Percentiles rank a stretch among this genome's conserved stretches.
phyloP scores from a whole-genome alignment of 1,140 invertebrate genomes.

The Danaus plexippus region DNA sequence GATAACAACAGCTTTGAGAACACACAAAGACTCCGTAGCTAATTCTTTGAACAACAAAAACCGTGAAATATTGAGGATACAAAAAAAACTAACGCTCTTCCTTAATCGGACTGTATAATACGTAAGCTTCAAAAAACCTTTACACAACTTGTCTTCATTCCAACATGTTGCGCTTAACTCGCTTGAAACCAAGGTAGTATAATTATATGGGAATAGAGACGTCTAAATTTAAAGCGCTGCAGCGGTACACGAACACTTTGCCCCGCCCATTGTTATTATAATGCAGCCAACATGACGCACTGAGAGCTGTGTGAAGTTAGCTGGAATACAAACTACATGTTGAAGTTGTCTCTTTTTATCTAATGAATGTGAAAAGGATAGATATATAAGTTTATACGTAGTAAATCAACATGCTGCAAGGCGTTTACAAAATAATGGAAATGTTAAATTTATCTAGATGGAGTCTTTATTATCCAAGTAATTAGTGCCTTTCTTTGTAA shows the following conservation, averaged over 20 bases:
- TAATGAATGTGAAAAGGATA: conserved; percentile 24
- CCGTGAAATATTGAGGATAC: conserved; percentile 20
- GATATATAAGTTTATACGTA: conserved; percentile 14
- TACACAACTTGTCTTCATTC: conserved; percentile 44
- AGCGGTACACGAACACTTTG: conserved; percentile 23
- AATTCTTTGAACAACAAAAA: too few relatives aligned
- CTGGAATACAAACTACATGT: conserved; percentile 24
- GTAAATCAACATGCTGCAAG: conserved; percentile 17
- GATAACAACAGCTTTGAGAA: neutral
- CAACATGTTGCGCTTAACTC: conserved; percentile 22
- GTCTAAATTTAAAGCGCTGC: conserved; percentile 10
- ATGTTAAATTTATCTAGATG: too few relatives aligned
- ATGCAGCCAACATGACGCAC: conserved; percentile 65
- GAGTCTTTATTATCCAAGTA: too few relatives aligned
- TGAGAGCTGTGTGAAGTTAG: conserved; percentile 45
- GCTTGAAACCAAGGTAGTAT: conserved; percentile 8
- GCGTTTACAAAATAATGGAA: too few relatives aligned
- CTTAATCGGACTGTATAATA: conserved; percentile 48
- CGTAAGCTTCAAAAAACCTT: conserved; percentile 61
- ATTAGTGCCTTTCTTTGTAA: too few relatives aligned
- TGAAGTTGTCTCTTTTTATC: conserved; percentile 28
- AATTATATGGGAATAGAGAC: too few relatives aligned
- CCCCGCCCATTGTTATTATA: conserved; percentile 66
- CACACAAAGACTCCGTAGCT: conserved; percentile 14
- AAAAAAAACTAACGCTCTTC: conserved; percentile 40